Evolutionary conservation across 1,140 invertebrate species (phyloP), one percentile per base, ranked within the genome.

Genomic region (Sarcophaga peregrina): DNA sequence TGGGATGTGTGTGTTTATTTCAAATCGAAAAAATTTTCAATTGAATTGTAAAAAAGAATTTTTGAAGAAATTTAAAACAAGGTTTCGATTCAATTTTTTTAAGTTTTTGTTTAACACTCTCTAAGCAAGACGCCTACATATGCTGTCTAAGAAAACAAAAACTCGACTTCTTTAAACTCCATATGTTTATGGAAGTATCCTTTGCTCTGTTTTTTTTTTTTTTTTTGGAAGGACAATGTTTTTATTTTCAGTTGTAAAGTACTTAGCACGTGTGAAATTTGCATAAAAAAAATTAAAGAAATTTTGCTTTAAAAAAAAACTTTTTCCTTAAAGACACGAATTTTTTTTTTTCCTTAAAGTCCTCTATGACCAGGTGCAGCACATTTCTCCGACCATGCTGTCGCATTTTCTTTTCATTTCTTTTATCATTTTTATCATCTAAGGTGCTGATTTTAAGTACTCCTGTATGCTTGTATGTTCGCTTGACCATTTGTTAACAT

Each of bases 401-500:
- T 68, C 9, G n/a, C 62, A 4, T 17, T 73, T 73, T 73, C 68
- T 25, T 54, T 72, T 72, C 68, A 25, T 72, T n/a, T 72, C 1
- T 15, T 5, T 54, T 54, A n/a, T n/a, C n/a, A n/a, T n/a, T 10
- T 13, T 58, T 15, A 58, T 58, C 68, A 37, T 37, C 25, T 73
- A 10, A 45, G 2, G 8, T 73, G 68, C 17, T 11, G 68, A 73
- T 20, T 73, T 73, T 37, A 9, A 73, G 68, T 73, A 73, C 11
- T 20, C 0, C 68, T 73, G 7, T 37, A 37, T 37, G 25, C 4
- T 37, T 37, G 25, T 37, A 37, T 37, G 25, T 37, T 25, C 10
- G 25, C 17, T 25, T 73, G 68, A 73, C 68, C 68, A 73, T 73
- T 58, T 73, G 68, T 73, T 73, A 25, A 8, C 17, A 17, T 25